These are phyloP conservation scores for Dasyprocta punctata DNA, from an alignment of 2,113 vertebrate genomes.

Conservation along the genomic window DNA sequence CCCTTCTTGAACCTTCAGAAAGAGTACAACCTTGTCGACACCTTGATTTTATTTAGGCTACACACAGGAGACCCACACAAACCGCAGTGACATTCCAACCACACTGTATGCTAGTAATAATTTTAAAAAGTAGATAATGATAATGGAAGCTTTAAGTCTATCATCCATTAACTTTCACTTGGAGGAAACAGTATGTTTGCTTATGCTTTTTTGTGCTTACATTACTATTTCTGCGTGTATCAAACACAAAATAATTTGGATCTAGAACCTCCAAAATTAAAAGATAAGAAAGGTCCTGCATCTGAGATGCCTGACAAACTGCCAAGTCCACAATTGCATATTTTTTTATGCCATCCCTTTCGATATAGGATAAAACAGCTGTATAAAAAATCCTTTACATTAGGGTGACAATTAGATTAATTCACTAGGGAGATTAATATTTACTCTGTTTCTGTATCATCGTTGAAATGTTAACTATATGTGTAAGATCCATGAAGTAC, in stretches of 20 bases:
- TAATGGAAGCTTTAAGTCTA: not conserved
- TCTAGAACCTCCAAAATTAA: not conserved
- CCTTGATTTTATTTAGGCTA: not conserved
- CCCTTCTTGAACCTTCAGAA: not conserved
- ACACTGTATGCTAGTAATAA: not conserved
- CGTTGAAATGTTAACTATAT: constrained; percentile 76
- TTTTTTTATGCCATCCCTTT: constrained; percentile 73
- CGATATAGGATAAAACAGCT: constrained; percentile 65
- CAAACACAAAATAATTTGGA: constrained; percentile 21
- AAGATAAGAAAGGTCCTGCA: not conserved
- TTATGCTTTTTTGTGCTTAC: not conserved
- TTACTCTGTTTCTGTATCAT: constrained; percentile 77
- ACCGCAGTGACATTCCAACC: not conserved
- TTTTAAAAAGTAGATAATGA: not conserved
- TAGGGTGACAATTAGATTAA: constrained; percentile 81
- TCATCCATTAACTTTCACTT: not conserved
- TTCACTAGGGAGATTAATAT: constrained; percentile 81
- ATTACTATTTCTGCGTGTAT: not conserved
- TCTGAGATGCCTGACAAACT: constrained; percentile 9
- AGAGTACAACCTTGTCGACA: not conserved
- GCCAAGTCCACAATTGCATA: constrained; percentile 21
- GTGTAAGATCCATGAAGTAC: constrained; percentile 74
- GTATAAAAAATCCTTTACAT: constrained; percentile 76
- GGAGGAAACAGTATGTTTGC: not conserved
- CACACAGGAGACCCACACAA: not conserved